Evolutionary conservation across 1,140 invertebrate genomes (phyloP).

Genomic region (Frieseomelitta varia): DNA sequence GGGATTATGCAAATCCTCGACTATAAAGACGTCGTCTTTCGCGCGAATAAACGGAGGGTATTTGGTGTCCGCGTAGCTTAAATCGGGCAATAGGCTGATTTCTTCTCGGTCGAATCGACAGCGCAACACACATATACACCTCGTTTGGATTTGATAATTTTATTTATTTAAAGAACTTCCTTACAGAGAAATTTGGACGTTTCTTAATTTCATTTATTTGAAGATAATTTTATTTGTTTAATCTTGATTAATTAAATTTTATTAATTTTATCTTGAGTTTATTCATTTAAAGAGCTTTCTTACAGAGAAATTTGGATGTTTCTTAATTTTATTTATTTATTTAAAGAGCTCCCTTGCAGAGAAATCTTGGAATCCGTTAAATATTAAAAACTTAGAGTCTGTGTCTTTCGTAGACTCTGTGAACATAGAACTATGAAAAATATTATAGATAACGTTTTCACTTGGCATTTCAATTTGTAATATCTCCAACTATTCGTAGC

Average conservation of each 20-base stretch:
- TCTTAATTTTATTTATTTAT: too few relatives aligned
- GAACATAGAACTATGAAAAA: neutral
- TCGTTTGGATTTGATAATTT: neutral
- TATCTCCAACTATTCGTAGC: neutral
- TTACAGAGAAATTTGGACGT: too few relatives aligned
- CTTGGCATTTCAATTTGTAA: neutral
- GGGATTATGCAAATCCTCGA: conserved; percentile 17
- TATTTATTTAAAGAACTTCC: too few relatives aligned
- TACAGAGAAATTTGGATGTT: neutral
- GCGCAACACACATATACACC: neutral
- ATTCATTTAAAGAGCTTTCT: too few relatives aligned
- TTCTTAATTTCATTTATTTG: too few relatives aligned
- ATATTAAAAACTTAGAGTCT: neutral
- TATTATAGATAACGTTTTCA: neutral
- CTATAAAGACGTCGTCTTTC: neutral
- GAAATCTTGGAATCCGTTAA: neutral
- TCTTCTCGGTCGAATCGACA: neutral
- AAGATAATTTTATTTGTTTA: too few relatives aligned
- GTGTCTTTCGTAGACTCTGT: neutral
- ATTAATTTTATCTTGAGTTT: too few relatives aligned
- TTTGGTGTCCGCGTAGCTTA: neutral
- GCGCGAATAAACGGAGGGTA: neutral
- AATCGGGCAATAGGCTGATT: neutral
- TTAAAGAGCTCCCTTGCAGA: too few relatives aligned
- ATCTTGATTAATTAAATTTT: too few relatives aligned